Evolutionary conservation across 2,888 invertebrate genomes (phyloP), one percentile per base, ranked within the genome.

Genomic region (Punctoribates punctum): DNA sequence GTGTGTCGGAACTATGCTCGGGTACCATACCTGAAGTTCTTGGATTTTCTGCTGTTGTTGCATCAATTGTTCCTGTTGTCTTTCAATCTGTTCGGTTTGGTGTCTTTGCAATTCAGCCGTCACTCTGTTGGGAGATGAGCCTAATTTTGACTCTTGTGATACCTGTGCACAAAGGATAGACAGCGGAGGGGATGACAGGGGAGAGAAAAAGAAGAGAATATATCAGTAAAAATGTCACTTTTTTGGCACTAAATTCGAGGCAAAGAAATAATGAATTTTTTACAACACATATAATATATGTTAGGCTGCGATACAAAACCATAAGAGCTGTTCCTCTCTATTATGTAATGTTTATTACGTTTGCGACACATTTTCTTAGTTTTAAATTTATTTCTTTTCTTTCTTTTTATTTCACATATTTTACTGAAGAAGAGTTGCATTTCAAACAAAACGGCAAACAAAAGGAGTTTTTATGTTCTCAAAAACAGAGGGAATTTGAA

Each of bases 51-150:
- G 72, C 46, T 72, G 72, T 72, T 72, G 72, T 48, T 72, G 72
- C 38, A 46, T 48, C 72, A 72, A 72, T 72, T 72, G 72, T 72
- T 72, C 46, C 72, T 48, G 72, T 72, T 72, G 72, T 72, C 72
- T 1, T n/a, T 48, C 27, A 25, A 72, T 72, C 46, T 72, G 72
- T 48, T 72, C 72, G 48, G 72, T 72, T 72, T 72, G 72, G 27
- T 72, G 72, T 72, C 48, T 72, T 72, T 72, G 72, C 72, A 72
- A 15, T 72, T 72, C 48, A 72, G 42, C 70, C 8, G 70, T 70
- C 70, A 70, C 20, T 70, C 46, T 20, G 0, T 25, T 27, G 5
- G 72, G 46, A 42, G 72, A 42, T 17, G 72, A 48, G 38, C 23
- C 42, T 25, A 27, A 46, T 72, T 72, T 72, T 48, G 72, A 48